A percentile compares a stretch with the other conserved stretches of the same genome.
These are phyloP conservation scores for Hoplodrina blanda DNA, from an alignment of 2,888 invertebrate genomes.

Conservation along the genomic window DNA sequence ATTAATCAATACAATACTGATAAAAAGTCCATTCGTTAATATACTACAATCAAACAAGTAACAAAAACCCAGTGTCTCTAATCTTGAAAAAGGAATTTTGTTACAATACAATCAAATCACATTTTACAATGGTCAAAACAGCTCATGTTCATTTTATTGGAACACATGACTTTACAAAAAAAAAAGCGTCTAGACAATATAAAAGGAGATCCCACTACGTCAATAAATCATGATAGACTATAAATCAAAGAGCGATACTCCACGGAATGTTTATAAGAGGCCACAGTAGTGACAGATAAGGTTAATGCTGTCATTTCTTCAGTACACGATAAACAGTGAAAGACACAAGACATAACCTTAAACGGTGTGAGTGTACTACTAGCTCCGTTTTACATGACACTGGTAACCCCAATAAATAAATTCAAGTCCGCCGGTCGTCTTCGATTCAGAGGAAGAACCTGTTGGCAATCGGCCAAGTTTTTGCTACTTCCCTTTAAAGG, in stretches of 20 bases:
- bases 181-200: slow-evolving; percentile 53
- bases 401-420: slow-evolving; percentile 80
- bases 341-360: slow-evolving; percentile 51
- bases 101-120: not conserved
- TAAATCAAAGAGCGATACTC: slow-evolving; percentile 53
- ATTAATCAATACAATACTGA: not conserved
- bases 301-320: slow-evolving; percentile 66
- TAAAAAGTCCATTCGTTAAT: too few species aligned
- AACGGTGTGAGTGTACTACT: slow-evolving; percentile 60
- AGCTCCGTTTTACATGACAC: slow-evolving; percentile 72
- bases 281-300: slow-evolving; percentile 65
- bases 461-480: slow-evolving; percentile 80
- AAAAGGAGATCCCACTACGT: slow-evolving; percentile 44
- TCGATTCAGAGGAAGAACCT: slow-evolving; percentile 78
- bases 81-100: not conserved
- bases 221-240: slow-evolving; percentile 49
- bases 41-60: not conserved
- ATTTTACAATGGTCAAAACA: slow-evolving; percentile 6
- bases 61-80: not conserved
- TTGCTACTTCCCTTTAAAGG: slow-evolving; percentile 73
- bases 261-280: slow-evolving; percentile 62
- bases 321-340: slow-evolving; percentile 35
- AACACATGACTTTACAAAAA: slow-evolving; percentile 37
- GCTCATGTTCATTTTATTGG: slow-evolving; percentile 16
- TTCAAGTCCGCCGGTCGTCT: slow-evolving; percentile 76